Evolutionary conservation across 2,888 invertebrate genomes (phyloP).

Genomic region (Chironomus riparius): DNA sequence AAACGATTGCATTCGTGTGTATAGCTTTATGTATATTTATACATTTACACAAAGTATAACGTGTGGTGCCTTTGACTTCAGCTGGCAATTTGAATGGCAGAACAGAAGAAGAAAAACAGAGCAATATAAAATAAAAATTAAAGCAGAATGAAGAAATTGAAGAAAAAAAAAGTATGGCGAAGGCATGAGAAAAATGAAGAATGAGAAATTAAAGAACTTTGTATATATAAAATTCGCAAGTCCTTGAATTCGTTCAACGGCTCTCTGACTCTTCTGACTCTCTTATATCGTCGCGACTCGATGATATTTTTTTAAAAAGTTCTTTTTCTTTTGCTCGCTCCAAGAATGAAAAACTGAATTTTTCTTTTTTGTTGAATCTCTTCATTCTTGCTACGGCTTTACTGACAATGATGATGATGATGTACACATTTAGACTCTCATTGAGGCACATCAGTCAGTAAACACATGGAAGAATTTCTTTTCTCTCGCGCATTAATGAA

Average conservation of each 20-base stretch:
- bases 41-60: not conserved
- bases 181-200: slow-evolving; percentile 3
- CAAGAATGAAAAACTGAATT: not conserved
- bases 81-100: slow-evolving; percentile 10
- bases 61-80: slow-evolving; percentile 19
- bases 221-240: slow-evolving; percentile 18
- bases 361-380: no score
- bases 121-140: not conserved
- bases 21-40: not conserved
- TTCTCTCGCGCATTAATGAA: not conserved
- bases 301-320: slow-evolving; percentile 11
- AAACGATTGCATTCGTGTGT: not conserved
- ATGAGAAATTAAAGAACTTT: slow-evolving; percentile 4
- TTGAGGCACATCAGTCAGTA: no score
- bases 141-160: no score
- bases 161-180: slow-evolving; percentile 3
- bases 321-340: slow-evolving; percentile 10
- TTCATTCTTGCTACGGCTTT: no score
- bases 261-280: slow-evolving; percentile 18
- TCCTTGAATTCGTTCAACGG: slow-evolving; percentile 27
- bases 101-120: not conserved
- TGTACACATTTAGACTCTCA: no score
- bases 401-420: no score
- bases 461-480: no score
- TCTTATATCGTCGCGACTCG: slow-evolving; percentile 19